These are phyloP conservation scores for Megaceryle alcyon DNA, from an alignment of 2,797 vertebrate species.

Conservation along the genomic window DNA sequence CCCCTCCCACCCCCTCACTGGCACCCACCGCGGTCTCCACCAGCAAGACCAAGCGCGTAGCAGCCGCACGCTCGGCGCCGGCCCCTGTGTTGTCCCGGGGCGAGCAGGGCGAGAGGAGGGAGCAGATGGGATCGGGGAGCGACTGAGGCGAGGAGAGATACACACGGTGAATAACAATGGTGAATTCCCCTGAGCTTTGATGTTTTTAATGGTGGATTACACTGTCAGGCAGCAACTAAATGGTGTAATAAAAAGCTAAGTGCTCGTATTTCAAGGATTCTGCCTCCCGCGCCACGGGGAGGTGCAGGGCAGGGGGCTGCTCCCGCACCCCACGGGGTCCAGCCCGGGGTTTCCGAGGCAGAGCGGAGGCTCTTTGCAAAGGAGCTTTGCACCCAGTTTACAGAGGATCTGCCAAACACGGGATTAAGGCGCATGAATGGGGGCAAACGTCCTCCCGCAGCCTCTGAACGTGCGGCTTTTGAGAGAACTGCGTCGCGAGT, in stretches of 20 bases:
- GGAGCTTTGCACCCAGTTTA: background rate
- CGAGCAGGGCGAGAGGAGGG: background rate
- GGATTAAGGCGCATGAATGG: background rate
- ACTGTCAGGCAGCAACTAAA: conserved; percentile 72
- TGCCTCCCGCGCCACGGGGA: background rate
- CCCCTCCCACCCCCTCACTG: accelerated
- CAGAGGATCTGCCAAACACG: background rate
- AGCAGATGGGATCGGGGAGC: background rate
- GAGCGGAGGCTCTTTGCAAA: background rate
- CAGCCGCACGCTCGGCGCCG: accelerated
- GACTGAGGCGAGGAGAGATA: background rate
- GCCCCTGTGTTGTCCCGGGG: background rate
- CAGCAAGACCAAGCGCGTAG: background rate
- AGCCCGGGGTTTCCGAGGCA: background rate
- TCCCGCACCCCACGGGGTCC: background rate
- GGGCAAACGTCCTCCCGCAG: background rate
- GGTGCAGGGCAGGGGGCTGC: background rate
- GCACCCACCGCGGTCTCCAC: background rate
- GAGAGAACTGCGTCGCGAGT: background rate
- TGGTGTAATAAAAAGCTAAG: conserved; percentile 57
- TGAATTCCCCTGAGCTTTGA: conserved; percentile 22
- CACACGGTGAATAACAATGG: conserved; percentile 19
- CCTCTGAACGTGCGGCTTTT: background rate
- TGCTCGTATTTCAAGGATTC: conserved; percentile 39
- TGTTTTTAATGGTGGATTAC: conserved; percentile 61